These are phyloP conservation scores for Tupaia tana DNA, from an alignment of 2,113 vertebrate genomes.

Conservation along the genomic window DNA sequence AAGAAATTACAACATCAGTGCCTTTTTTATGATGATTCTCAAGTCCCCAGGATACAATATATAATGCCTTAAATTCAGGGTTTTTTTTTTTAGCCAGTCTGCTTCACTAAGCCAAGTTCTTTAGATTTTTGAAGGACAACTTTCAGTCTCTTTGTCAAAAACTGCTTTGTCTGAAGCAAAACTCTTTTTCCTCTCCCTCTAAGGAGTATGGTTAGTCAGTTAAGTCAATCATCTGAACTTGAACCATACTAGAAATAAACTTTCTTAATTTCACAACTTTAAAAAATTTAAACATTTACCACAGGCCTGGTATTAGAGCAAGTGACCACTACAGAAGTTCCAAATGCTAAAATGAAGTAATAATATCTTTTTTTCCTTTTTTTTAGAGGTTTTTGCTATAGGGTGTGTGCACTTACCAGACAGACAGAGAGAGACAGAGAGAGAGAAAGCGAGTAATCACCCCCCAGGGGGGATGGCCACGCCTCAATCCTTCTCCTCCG, in stretches of 20 bases:
- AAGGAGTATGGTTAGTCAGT: not conserved
- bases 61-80: slow-evolving; percentile 39
- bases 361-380: too few species aligned
- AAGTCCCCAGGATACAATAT: slow-evolving; percentile 43
- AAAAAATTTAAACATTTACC: not conserved
- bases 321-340: not conserved
- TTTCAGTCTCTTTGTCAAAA: slow-evolving; percentile 60
- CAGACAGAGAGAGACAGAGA: too few species aligned
- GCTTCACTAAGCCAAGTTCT: slow-evolving; percentile 7
- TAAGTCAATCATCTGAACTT: slow-evolving; percentile 53
- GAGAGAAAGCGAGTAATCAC: too few species aligned
- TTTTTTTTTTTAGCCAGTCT: slow-evolving; percentile 38
- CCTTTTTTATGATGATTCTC: slow-evolving; percentile 62
- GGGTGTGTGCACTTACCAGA: too few species aligned
- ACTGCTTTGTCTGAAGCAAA: slow-evolving; percentile 38
- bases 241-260: not conserved
- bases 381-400: too few species aligned
- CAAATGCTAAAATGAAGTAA: not conserved
- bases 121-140: slow-evolving; percentile 59
- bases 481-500: too few species aligned
- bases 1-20: slow-evolving; percentile 63
- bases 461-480: too few species aligned
- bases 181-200: not conserved
- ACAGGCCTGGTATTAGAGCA: not conserved
- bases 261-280: not conserved